Evolutionary conservation across 2,797 vertebrate genomes (phyloP), one percentile per base, ranked within the genome.

Genomic region (Adrianichthys oophorus): DNA sequence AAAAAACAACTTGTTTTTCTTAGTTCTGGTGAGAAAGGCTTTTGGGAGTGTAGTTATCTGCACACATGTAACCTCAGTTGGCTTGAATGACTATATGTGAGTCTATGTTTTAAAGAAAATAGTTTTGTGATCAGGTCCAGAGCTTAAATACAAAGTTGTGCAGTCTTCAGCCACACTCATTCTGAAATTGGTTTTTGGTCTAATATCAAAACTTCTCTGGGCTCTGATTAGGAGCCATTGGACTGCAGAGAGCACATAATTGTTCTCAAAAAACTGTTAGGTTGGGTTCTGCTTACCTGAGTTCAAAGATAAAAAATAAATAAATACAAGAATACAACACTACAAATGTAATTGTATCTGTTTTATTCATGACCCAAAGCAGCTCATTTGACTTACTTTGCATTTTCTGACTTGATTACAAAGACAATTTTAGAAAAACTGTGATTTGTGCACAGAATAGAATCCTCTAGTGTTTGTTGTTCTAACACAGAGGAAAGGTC

Each of bases 81-180:
- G 47, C 48, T 68, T 15, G 60, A 56, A 80, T 44, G 18, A 46
- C 12, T 47, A 62, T 13, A 40, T 53, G 49, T 44, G 48, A 43
- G 21, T 50, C 59, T 15, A 26, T 37, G 10, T 55, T 50, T 62
- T 23, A 44, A 15, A 65, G 62, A 73, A 84, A 77, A 89, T 87
- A 61, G 55, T 62, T 85, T 74, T 77, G 65, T 65, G 79, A 86
- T 84, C 55, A 67, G 70, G 68, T 84, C 56, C 64, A 62, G 46
- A 53, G 65, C 62, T 78, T 55, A 52, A 74, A 55, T 62, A 56
- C 49, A 61, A 44, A 69, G 52, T 64, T 58, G 53, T 80, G 54
- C 68, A 73, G 55, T 68, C 68, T 68, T 63, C 70, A 15, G 40
- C 56, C 15, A 53, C 47, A 65, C 51, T 0, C 8, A 14, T 49